Conservation (phyloP, 2,113 vertebrate species). For the Alethe castanea region DNA sequence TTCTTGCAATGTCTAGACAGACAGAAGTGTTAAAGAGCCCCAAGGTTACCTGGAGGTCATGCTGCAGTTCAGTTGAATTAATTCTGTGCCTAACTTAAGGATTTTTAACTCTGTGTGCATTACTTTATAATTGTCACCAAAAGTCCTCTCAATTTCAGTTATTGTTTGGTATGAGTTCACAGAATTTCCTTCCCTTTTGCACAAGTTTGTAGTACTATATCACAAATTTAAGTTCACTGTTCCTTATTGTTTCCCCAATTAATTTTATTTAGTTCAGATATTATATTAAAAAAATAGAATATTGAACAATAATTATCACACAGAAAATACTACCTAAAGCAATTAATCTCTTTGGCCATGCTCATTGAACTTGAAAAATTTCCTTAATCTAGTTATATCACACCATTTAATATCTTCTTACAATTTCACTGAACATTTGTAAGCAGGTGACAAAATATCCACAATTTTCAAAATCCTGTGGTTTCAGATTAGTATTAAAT, state of each 20-base stretch:
- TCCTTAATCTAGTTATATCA: not conserved
- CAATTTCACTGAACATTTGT: not conserved
- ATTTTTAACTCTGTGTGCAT: not conserved
- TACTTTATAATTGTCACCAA: not conserved
- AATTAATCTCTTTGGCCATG: not conserved
- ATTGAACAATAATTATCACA: not conserved
- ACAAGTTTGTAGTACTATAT: not conserved
- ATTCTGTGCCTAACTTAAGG: not conserved
- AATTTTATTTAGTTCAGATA: not conserved
- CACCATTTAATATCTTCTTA: not conserved
- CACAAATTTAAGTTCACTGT: not conserved
- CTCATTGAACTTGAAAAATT: not conserved
- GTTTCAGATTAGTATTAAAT: not conserved
- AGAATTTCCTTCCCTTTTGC: not conserved
- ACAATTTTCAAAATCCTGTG: not conserved
- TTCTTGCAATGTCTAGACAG: not conserved
- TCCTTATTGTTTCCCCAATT: not conserved
- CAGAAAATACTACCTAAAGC: not conserved
- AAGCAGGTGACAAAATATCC: not conserved
- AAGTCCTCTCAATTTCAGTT: not conserved
- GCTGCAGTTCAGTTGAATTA: not conserved
- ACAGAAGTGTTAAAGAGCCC: not conserved
- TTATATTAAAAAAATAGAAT: not conserved
- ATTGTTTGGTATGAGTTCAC: not conserved
- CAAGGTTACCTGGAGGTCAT: not conserved